Evolutionary conservation across 2,797 vertebrate species (phyloP).

Genomic region (Sebastes iracundus): DNA sequence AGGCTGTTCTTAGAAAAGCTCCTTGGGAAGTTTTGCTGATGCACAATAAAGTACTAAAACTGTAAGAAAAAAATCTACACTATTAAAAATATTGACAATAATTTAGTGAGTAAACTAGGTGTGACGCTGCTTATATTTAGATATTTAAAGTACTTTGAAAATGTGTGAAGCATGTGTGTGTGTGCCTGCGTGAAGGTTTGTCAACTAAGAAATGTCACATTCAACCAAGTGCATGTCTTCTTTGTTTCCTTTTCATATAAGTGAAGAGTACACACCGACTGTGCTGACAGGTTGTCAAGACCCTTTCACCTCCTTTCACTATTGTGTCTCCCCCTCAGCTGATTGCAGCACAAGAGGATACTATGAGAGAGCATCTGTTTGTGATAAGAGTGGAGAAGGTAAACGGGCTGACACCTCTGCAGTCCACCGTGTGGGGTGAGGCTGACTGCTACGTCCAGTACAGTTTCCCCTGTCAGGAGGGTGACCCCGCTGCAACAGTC

Average conservation of each 20-base stretch:
- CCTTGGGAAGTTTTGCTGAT: neutral
- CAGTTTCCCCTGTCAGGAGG: constrained; percentile 87
- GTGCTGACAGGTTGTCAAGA: neutral
- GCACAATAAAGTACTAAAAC: neutral
- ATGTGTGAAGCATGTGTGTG: neutral
- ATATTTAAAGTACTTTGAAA: neutral
- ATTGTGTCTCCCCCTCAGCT: constrained; percentile 60
- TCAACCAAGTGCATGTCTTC: neutral
- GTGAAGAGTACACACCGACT: neutral
- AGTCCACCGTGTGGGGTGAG: constrained; percentile 97
- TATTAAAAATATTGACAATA: neutral
- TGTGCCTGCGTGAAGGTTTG: neutral
- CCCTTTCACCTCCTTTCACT: neutral
- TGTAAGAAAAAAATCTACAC: neutral
- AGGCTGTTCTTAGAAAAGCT: neutral
- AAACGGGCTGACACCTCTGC: constrained; percentile 89
- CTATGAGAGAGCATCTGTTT: constrained; percentile 89
- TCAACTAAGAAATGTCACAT: neutral
- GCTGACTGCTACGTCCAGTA: constrained; percentile 97
- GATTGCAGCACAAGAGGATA: constrained; percentile 42
- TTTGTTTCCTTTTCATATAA: neutral
- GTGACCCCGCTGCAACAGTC: constrained; percentile 28
- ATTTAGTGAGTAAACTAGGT: neutral
- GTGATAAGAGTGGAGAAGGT: constrained; percentile 87
- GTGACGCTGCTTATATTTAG: neutral